These are phyloP conservation scores for Achatina immaculata DNA, from an alignment of 1,140 invertebrate species.

Conservation along the genomic window DNA sequence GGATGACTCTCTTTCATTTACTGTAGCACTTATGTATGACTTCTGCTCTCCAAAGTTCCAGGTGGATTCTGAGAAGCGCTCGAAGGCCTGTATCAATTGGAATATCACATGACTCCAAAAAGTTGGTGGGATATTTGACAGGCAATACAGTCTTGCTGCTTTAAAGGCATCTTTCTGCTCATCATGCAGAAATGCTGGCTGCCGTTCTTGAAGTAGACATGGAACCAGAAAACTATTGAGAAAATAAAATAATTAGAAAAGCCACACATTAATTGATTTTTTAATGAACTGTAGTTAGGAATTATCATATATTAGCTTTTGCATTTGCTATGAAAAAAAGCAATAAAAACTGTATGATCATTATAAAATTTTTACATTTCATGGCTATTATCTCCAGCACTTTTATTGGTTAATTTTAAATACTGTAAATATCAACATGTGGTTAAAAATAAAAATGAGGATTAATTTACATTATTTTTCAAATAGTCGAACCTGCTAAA, in stretches of 20 bases:
- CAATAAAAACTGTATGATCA: too few species aligned
- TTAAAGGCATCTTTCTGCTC: background rate
- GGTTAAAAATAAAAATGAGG: too few species aligned
- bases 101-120: conserved; percentile 33
- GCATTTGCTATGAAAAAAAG: too few species aligned
- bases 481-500: too few species aligned
- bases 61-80: background rate
- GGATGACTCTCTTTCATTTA: background rate
- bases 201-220: background rate
- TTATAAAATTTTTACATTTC: too few species aligned
- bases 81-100: conserved; percentile 32
- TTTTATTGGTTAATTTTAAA: too few species aligned
- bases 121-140: conserved; percentile 15
- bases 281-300: too few species aligned
- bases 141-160: background rate
- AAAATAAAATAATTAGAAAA: background rate
- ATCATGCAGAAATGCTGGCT: conserved; percentile 3
- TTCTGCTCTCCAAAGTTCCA: conserved; percentile 16
- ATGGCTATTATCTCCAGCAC: too few species aligned
- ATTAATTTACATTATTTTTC: too few species aligned
- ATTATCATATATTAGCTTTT: too few species aligned
- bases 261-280: too few species aligned
- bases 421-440: too few species aligned
- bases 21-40: background rate
- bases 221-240: conserved; percentile 15